phyloP scores from a whole-genome alignment of 2,888 invertebrate species.

The Myathropa florea region DNA sequence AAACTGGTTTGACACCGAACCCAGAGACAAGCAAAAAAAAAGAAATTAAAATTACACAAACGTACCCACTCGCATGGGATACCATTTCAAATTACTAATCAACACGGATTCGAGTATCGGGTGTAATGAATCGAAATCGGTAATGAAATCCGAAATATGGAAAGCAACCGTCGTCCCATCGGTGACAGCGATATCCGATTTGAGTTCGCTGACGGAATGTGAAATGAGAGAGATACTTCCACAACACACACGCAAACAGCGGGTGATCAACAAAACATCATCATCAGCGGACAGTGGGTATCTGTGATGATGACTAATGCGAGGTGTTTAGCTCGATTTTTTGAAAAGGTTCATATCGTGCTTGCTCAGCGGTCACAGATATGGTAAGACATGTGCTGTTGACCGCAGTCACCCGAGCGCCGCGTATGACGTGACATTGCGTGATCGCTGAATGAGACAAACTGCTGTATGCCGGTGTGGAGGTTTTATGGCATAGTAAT shows the following conservation, averaged over 20 bases:
- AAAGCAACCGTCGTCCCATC: constrained; percentile 26
- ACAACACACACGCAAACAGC: background rate
- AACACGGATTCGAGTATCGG: constrained; percentile 33
- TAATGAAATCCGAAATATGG: constrained; percentile 44
- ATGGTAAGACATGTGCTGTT: background rate
- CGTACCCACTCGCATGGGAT: background rate
- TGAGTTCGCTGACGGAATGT: background rate
- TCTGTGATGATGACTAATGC: background rate
- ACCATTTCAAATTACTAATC: constrained; percentile 46
- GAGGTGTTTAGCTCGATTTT: background rate
- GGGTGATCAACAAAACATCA: background rate
- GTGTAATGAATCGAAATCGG: constrained; percentile 51
- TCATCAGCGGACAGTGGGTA: background rate
- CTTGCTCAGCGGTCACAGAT: background rate
- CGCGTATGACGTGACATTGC: background rate
- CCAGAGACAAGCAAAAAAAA: too few relatives aligned
- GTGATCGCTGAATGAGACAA: background rate
- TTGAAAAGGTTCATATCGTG: background rate
- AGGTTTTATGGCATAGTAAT: background rate
- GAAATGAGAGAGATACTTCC: background rate
- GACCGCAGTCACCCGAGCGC: background rate
- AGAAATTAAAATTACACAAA: background rate
- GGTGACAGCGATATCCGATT: constrained; percentile 57
- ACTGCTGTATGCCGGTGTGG: background rate
- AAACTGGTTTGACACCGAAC: background rate